Evolutionary conservation across 2,113 vertebrate species (phyloP), one percentile per base, ranked within the genome.

Genomic region (Phrynocephalus versicolor): DNA sequence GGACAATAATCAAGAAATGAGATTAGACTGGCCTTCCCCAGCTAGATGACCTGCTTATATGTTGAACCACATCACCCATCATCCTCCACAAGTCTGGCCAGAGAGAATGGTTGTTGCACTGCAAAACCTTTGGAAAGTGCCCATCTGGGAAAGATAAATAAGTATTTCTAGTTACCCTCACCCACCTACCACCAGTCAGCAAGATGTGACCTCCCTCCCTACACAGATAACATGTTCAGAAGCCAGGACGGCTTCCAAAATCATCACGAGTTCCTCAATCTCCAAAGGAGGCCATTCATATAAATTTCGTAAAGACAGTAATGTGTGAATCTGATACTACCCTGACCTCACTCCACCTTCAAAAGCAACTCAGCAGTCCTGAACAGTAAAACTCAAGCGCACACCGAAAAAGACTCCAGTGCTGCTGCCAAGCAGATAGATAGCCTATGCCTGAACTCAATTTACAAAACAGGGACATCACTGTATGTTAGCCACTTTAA

Each of bases 291-390:
- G 96, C 95, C 95, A 90, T 95, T 96, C 96, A 94, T 96, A 96
- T 96, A 96, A 97, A 97, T 96, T 96, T 94, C 95, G 94, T 94
- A 94, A 96, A 96, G 96, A 97, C 96, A 96, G 96, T 96, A 96
- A 96, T 96, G 91, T 95, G 94, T 95, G 94, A 95, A 94, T 96
- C 94, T 96, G 93, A 95, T 94, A 93, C 94, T 92, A 95, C 94
- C 94, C 93, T 97, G 96, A 96, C 95, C 96, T 82, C 93, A 91
- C 88, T 94, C 92, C 94, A 96, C 95, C 94, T 95, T 93, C 84
- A 91, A 95, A 95, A 94, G 92, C 92, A 95, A 94, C 93, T 96
- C 92, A 95, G 95, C 95, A 94, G 94, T 95, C 94, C 95, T 92
- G 93, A 96, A 96, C 95, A 95, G 95, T 96, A 96, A 96, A 95